Percentiles rank a stretch among this genome's conserved stretches.
Conservation (phyloP, 2,113 vertebrate species). For the Crotalus viridis region DNA sequence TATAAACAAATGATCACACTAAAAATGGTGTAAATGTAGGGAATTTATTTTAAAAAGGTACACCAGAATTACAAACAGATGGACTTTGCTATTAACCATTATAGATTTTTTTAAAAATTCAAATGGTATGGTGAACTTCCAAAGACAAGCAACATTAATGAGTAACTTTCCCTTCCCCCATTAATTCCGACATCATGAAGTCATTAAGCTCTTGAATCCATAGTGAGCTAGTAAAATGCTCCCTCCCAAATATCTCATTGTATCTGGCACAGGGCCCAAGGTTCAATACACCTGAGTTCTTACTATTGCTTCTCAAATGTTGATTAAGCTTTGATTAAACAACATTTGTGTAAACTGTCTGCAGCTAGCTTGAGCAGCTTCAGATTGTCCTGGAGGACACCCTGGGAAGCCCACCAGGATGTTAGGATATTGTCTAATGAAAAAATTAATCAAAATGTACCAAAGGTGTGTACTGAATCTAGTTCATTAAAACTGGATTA, state of each 20-base stretch:
- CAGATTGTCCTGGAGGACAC: constrained; percentile 30
- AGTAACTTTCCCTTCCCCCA: not conserved
- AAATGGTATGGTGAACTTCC: not conserved
- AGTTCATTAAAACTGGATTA: constrained; percentile 36
- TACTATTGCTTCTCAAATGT: constrained; percentile 41
- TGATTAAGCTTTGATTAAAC: constrained; percentile 52
- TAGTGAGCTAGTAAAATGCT: not conserved
- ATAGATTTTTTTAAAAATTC: not conserved
- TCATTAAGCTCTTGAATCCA: constrained; percentile 20
- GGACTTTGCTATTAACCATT: not conserved
- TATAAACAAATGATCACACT: not conserved
- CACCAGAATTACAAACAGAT: not conserved
- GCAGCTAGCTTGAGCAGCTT: constrained; percentile 33
- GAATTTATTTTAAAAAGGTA: not conserved
- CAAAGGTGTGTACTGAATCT: constrained; percentile 22
- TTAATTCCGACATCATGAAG: not conserved
- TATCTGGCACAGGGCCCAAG: constrained; percentile 20
- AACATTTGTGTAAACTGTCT: constrained; percentile 37
- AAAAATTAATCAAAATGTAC: constrained; percentile 34
- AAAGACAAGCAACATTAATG: constrained; percentile 22
- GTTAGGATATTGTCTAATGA: constrained; percentile 24
- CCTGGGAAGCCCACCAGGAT: not conserved
- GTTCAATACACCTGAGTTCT: constrained; percentile 7
- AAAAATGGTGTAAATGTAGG: not conserved
- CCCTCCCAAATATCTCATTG: not conserved